Percentiles rank a stretch among this genome's conserved stretches.
These are phyloP conservation scores for Champsocephalus gunnari DNA, from an alignment of 2,797 vertebrate species.

Conservation along the genomic window DNA sequence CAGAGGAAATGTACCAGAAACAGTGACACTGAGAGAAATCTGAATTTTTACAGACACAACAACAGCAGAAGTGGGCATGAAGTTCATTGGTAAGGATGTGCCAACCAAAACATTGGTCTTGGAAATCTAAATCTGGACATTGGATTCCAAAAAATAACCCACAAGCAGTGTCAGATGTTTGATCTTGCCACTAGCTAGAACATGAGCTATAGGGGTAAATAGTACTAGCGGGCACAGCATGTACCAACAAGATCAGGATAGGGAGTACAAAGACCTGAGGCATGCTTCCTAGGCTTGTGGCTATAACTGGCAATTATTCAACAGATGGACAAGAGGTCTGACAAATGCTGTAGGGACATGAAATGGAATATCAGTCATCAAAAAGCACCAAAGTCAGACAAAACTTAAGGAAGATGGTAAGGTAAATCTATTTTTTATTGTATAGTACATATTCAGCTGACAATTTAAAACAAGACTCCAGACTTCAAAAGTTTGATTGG, in stretches of 20 bases:
- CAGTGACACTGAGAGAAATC: not conserved
- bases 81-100: not conserved
- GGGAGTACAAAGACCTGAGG: conserved; percentile 9
- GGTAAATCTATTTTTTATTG: not conserved
- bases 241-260: not conserved
- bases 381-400: not conserved
- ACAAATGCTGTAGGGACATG: too few relatives aligned
- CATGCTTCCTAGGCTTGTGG: not conserved
- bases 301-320: not conserved
- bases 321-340: not conserved
- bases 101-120: too few relatives aligned
- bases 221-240: not conserved
- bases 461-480: not conserved
- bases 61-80: not conserved
- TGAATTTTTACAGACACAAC: not conserved
- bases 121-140: too few relatives aligned
- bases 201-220: not conserved
- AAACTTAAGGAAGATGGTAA: not conserved
- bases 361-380: not conserved
- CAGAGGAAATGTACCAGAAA: not conserved
- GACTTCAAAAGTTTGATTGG: not conserved
- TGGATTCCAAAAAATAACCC: too few relatives aligned
- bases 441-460: not conserved
- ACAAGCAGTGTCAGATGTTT: too few relatives aligned
- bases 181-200: not conserved